Conservation (phyloP, 2,888 invertebrate genomes). For the Uropetala carovei region DNA sequence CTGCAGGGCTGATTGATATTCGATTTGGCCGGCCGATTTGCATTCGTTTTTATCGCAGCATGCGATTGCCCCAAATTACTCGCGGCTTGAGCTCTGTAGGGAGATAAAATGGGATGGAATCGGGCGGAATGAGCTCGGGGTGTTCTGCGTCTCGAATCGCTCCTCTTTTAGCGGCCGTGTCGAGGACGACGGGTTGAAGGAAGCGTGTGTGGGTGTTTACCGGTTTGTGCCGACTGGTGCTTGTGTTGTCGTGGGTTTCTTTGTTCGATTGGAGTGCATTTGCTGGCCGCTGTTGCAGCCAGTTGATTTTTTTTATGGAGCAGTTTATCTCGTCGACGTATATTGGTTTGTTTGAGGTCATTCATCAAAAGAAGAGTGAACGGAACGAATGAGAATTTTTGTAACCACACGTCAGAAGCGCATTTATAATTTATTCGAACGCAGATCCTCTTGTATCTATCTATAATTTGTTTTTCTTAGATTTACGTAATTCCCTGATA, state of each 20-base stretch:
- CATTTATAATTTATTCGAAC: too few relatives aligned
- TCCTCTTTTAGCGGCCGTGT: background rate
- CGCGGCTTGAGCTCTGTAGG: background rate
- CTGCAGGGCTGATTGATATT: background rate
- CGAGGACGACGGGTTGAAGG: slow-evolving; percentile 10
- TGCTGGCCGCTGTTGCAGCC: background rate
- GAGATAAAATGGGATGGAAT: background rate
- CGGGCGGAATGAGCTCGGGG: background rate
- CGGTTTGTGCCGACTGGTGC: background rate
- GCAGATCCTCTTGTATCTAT: too few relatives aligned
- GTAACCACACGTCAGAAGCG: background rate
- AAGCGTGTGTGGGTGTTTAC: background rate
- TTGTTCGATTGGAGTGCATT: background rate
- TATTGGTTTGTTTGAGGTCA: background rate
- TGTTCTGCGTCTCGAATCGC: background rate
- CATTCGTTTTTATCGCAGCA: background rate
- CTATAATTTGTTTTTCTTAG: too few relatives aligned
- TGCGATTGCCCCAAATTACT: background rate
- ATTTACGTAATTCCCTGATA: too few relatives aligned
- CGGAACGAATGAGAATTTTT: background rate
- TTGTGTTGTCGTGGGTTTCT: background rate
- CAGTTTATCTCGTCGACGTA: background rate
- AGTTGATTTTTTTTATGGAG: background rate
- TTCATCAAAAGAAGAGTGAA: background rate
- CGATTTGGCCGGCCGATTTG: background rate